These are phyloP conservation scores for Phoronis australis DNA, from an alignment of 2,888 invertebrate species.

Conservation along the genomic window DNA sequence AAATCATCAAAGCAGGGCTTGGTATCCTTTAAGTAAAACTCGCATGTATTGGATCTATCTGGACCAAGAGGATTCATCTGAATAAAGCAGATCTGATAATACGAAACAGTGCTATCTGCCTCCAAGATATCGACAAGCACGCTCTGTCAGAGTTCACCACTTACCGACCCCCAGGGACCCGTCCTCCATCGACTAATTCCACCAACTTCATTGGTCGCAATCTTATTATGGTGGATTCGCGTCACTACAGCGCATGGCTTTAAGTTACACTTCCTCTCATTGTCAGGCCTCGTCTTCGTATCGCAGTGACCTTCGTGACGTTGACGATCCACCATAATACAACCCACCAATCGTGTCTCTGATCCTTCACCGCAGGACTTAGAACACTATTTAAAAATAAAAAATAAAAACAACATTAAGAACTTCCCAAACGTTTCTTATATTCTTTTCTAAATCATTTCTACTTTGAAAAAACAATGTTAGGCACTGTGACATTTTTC, in stretches of 20 bases:
- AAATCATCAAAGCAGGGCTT: too few relatives aligned
- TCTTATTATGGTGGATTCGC: slow-evolving; percentile 26
- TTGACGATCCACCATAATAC: slow-evolving; percentile 51
- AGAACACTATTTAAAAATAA: slow-evolving; percentile 59
- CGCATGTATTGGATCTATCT: too few relatives aligned
- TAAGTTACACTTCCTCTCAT: slow-evolving; percentile 33
- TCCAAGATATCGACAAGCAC: too few relatives aligned
- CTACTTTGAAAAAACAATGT: too few relatives aligned
- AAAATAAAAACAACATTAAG: not conserved
- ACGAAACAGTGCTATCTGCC: too few relatives aligned
- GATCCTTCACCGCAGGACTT: slow-evolving; percentile 64
- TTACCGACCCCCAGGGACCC: slow-evolving; percentile 56
- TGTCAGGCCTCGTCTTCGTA: slow-evolving; percentile 20
- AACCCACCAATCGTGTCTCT: slow-evolving; percentile 61
- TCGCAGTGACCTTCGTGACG: slow-evolving; percentile 22
- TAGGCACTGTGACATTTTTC: too few relatives aligned
- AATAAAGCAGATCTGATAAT: too few relatives aligned
- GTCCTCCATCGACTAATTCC: slow-evolving; percentile 50
- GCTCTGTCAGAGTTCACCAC: too few relatives aligned
- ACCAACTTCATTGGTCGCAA: slow-evolving; percentile 32
- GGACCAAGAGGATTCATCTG: too few relatives aligned
- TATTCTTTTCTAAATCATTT: not conserved
- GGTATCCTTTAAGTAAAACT: too few relatives aligned
- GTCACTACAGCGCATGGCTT: slow-evolving; percentile 17
- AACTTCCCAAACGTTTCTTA: not conserved